Percentiles rank a stretch among this genome's conserved stretches.
phyloP scores from a whole-genome alignment of 2,888 invertebrate species.

The Drosophila leonis region DNA sequence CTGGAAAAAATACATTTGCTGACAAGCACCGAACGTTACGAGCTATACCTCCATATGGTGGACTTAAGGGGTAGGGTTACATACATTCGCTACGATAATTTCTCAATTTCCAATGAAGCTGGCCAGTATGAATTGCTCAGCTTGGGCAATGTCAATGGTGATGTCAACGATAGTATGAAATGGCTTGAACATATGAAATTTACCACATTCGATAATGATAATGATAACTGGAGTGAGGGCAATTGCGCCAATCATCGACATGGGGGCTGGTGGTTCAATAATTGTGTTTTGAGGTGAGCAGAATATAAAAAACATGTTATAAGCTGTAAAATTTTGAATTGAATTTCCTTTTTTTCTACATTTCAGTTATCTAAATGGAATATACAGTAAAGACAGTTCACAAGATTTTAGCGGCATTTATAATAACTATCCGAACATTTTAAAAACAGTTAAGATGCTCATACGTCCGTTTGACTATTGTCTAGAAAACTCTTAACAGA shows the following conservation, averaged over 20 bases:
- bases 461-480: background rate
- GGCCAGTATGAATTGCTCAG: background rate
- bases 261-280: background rate
- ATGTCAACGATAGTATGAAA: background rate
- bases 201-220: background rate
- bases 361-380: background rate
- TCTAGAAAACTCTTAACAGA: background rate
- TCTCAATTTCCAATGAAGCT: background rate
- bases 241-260: background rate
- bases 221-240: background rate
- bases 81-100: background rate
- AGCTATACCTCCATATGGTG: background rate
- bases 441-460: background rate
- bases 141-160: background rate
- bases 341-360: background rate
- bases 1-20: too few species aligned
- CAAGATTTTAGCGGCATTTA: background rate
- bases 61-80: background rate
- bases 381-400: background rate
- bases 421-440: background rate
- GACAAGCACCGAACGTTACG: background rate
- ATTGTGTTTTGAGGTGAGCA: background rate
- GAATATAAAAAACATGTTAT: background rate
- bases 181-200: background rate
- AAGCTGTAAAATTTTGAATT: background rate